phyloP scores from a whole-genome alignment of 2,888 invertebrate species.

The Amorpha juglandis region DNA sequence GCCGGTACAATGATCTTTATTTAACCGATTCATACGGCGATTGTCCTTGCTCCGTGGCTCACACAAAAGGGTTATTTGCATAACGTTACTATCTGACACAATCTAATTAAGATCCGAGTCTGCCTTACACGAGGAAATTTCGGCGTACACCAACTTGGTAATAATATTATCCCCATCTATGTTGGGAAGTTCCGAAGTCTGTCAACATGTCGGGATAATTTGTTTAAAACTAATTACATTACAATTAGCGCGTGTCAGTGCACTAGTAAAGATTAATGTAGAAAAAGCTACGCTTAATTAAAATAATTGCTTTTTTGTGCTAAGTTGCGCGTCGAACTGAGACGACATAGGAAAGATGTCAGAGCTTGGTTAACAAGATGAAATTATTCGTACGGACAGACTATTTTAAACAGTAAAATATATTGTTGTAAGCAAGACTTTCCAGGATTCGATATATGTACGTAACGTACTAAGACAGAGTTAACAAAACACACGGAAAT shows the following conservation, averaged over 20 bases:
- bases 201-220: background rate
- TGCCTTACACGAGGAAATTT: constrained; percentile 16
- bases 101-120: constrained; percentile 53
- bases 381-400: background rate
- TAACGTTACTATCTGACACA: constrained; percentile 64
- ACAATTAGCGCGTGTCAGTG: constrained; percentile 13
- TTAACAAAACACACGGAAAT: too few relatives aligned
- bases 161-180: constrained; percentile 5
- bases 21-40: constrained; percentile 67
- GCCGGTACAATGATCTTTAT: constrained; percentile 69
- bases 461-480: too few relatives aligned
- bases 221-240: constrained; percentile 2
- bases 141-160: background rate
- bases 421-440: too few relatives aligned
- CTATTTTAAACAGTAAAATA: background rate
- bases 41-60: constrained; percentile 64
- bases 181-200: background rate
- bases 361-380: background rate
- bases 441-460: too few relatives aligned
- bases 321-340: background rate
- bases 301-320: constrained; percentile 6
- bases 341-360: background rate
- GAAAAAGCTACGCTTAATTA: constrained; percentile 1
- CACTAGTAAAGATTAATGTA: background rate
- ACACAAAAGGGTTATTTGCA: constrained; percentile 72